A percentile compares a stretch with the other conserved stretches of the same genome.
These are phyloP conservation scores for human DNA, from an alignment of 2,113 vertebrate genomes.

Conservation along the genomic window GRCh38 chr22:17913001-17913500, in stretches of 20 bases:
- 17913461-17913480: neutral
- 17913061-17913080: neutral
- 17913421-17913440: neutral
- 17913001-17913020: neutral
- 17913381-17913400: neutral
- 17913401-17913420: neutral
- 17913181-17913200: neutral
- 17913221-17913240: neutral
- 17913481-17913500: neutral
- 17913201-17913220: neutral
- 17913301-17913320: neutral
- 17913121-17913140: neutral
- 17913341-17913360: neutral
- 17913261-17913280: neutral
- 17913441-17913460: neutral
- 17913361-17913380: neutral
- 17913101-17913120: neutral
- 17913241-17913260: neutral
- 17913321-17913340: neutral
- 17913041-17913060: neutral
- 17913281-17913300: neutral
- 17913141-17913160: no score
- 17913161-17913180: no score
- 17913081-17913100: neutral
- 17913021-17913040: neutral